phyloP scores from a whole-genome alignment of 2,888 invertebrate species.

The Eustalomyia histrio region DNA sequence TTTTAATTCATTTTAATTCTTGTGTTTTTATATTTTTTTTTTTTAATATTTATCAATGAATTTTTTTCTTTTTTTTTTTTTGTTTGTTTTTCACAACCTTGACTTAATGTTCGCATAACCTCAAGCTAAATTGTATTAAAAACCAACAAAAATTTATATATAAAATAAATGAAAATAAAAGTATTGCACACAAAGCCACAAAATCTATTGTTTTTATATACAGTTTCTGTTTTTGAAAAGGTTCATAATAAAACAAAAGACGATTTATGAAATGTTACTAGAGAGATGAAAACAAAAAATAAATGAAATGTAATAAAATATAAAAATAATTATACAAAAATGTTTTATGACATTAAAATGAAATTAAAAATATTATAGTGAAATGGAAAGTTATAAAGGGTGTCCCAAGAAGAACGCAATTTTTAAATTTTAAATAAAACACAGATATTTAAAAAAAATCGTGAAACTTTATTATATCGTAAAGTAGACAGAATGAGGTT shows the following conservation, averaged over 20 bases:
- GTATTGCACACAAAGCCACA: conserved; percentile 6
- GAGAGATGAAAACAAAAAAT: not conserved
- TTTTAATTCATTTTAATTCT: conserved; percentile 10
- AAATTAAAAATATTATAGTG: not conserved
- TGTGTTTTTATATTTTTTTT: not conserved
- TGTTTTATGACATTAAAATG: conserved; percentile 5
- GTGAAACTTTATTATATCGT: too few species aligned
- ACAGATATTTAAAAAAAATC: too few species aligned
- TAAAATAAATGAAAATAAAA: conserved; percentile 22
- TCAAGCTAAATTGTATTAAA: conserved; percentile 21
- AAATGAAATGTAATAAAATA: conserved; percentile 4
- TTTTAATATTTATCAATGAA: conserved; percentile 2
- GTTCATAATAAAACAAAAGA: conserved; percentile 50
- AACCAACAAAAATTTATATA: not conserved
- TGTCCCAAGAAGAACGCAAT: too few species aligned
- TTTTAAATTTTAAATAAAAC: too few species aligned
- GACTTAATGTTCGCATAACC: conserved; percentile 30
- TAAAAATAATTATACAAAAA: not conserved
- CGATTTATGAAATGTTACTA: conserved; percentile 43
- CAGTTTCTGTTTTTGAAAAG: conserved; percentile 58
- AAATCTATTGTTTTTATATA: conserved; percentile 53
- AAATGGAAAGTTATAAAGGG: too few species aligned
- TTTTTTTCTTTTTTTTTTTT: not conserved
- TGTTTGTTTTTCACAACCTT: conserved; percentile 19
- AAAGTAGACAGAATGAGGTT: too few species aligned